Evolutionary conservation across 2,797 vertebrate species (phyloP).

Genomic region (Sebastiscus tertius): DNA sequence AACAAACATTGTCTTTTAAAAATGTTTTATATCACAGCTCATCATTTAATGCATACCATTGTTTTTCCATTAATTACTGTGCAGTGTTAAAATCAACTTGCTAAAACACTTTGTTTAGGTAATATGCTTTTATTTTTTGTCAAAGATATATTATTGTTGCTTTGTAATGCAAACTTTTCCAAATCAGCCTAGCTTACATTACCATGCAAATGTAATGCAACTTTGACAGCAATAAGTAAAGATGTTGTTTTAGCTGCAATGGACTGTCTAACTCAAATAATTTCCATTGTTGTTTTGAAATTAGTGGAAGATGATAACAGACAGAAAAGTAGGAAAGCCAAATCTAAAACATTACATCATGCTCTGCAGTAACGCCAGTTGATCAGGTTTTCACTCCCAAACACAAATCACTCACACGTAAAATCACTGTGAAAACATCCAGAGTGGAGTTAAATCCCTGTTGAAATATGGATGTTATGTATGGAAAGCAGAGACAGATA

Average conservation of each 20-base stretch:
- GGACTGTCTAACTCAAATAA: not conserved
- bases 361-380: not conserved
- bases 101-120: not conserved
- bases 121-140: not conserved
- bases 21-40: not conserved
- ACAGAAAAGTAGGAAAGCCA: not conserved
- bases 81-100: no score
- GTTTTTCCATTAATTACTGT: not conserved
- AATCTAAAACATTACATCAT: not conserved
- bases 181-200: not conserved
- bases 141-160: not conserved
- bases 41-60: not conserved
- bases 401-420: conserved; percentile 15
- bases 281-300: not conserved
- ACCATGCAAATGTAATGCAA: not conserved
- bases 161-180: not conserved
- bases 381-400: conserved; percentile 1
- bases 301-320: not conserved
- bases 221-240: not conserved
- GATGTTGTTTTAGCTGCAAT: not conserved
- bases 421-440: conserved; percentile 16
- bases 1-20: not conserved
- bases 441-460: conserved; percentile 7
- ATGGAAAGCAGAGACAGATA: conserved; percentile 25
- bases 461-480: conserved; percentile 33